Conservation (phyloP, 2,797 vertebrate species). For the Glyptemys insculpta region DNA sequence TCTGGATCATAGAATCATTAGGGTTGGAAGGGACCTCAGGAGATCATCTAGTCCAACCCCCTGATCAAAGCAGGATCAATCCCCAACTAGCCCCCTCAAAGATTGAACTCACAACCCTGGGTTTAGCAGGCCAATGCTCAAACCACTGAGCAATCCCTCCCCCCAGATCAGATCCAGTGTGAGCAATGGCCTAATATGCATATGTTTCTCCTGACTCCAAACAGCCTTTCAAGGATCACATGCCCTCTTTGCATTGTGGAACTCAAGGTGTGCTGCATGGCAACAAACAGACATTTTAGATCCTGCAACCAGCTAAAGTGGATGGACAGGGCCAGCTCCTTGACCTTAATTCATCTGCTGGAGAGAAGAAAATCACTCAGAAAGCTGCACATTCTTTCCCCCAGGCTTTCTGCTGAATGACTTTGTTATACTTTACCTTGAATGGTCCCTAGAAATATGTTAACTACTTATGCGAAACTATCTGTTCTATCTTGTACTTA, state of each 20-base stretch:
- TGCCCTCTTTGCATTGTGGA: background rate
- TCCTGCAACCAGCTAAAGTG: background rate
- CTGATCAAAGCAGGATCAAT: no score
- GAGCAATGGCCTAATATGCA: background rate
- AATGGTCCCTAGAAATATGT: background rate
- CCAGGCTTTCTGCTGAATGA: slow-evolving; percentile 28
- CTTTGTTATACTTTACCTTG: background rate
- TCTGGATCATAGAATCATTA: no score
- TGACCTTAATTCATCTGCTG: accelerated
- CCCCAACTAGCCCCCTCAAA: no score
- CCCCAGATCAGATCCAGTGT: background rate
- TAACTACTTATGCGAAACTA: background rate
- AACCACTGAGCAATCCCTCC: no score
- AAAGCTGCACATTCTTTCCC: background rate
- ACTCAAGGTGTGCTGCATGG: accelerated
- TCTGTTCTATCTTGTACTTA: background rate
- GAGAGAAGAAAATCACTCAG: background rate
- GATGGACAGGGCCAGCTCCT: background rate
- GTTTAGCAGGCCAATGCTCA: no score
- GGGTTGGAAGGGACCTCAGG: no score
- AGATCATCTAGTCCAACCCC: no score
- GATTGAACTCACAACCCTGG: no score
- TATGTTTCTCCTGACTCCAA: background rate
- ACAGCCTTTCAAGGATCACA: background rate
- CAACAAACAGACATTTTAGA: background rate